Percentiles rank a stretch among this genome's conserved stretches.
phyloP scores from a whole-genome alignment of 92 coral and sea anemone genomes.

The Zoanthus sansibaricus region DNA sequence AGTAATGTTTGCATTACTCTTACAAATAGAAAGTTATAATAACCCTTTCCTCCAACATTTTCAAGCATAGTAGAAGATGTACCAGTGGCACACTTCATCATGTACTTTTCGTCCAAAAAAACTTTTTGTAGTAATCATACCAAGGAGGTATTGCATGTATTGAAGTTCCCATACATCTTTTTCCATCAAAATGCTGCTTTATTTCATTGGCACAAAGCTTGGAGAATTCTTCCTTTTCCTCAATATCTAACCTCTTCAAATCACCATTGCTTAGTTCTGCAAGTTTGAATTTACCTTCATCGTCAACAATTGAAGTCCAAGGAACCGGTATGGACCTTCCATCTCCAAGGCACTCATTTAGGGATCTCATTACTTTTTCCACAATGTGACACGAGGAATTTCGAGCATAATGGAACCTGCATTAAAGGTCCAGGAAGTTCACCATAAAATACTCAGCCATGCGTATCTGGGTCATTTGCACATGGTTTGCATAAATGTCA shows the following conservation, averaged over 20 bases:
- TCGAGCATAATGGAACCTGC: slow-evolving; percentile 74
- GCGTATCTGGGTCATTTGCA: slow-evolving; percentile 62
- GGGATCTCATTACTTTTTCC: slow-evolving; percentile 70
- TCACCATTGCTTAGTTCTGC: slow-evolving; percentile 48
- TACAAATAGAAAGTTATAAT: slow-evolving; percentile 29
- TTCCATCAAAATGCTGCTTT: slow-evolving; percentile 31
- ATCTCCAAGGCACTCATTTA: slow-evolving; percentile 73
- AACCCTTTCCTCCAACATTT: slow-evolving; percentile 49
- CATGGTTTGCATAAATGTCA: slow-evolving; percentile 40
- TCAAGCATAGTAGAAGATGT: slow-evolving; percentile 22
- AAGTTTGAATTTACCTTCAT: slow-evolving; percentile 24
- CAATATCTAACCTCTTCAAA: slow-evolving; percentile 42
- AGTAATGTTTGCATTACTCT: slow-evolving; percentile 7
- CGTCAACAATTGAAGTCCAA: slow-evolving; percentile 22
- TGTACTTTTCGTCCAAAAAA: slow-evolving; percentile 59
- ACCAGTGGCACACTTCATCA: slow-evolving; percentile 53
- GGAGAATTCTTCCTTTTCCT: slow-evolving; percentile 9
- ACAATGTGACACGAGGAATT: slow-evolving; percentile 65
- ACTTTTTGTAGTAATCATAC: slow-evolving; percentile 35
- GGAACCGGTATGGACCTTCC: slow-evolving; percentile 67
- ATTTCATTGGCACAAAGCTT: slow-evolving; percentile 45
- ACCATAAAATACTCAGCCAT: slow-evolving; percentile 72
- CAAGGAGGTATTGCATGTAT: slow-evolving; percentile 35
- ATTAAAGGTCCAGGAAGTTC: slow-evolving; percentile 62
- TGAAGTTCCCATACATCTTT: slow-evolving; percentile 54